phyloP scores from a whole-genome alignment of 1,140 invertebrate species.

The Meloidogyne hapla region DNA sequence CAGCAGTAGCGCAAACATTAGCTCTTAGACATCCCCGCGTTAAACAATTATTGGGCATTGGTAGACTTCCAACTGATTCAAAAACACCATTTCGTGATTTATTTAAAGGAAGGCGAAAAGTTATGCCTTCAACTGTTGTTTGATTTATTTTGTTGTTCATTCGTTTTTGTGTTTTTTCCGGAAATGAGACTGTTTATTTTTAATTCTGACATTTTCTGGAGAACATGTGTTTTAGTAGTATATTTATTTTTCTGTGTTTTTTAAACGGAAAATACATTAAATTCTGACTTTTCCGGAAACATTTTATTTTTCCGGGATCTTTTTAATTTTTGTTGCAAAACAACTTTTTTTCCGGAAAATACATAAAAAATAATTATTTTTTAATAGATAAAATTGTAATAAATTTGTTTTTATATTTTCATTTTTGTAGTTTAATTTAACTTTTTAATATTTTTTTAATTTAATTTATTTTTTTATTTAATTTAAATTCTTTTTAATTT shows the following conservation, averaged over 20 bases:
- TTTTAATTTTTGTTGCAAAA: too few relatives aligned
- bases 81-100: conserved; percentile 53
- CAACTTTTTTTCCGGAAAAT: too few relatives aligned
- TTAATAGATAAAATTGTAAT: too few relatives aligned
- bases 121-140: background rate
- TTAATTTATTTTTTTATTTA: background rate
- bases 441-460: background rate
- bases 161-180: background rate
- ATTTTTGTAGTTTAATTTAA: background rate
- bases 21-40: conserved; percentile 52
- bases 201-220: too few relatives aligned
- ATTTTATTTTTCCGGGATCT: too few relatives aligned
- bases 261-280: too few relatives aligned
- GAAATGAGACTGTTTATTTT: background rate
- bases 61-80: conserved; percentile 48
- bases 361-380: too few relatives aligned
- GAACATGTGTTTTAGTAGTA: too few relatives aligned
- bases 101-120: conserved; percentile 27
- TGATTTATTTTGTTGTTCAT: background rate
- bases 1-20: conserved; percentile 49
- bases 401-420: too few relatives aligned
- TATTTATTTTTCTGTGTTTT: too few relatives aligned
- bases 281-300: too few relatives aligned
- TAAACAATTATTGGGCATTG: conserved; percentile 51
- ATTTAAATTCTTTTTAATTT: too few relatives aligned